Evolutionary conservation across 2,888 invertebrate species (phyloP).

Genomic region (Eupithecia tripunctaria): DNA sequence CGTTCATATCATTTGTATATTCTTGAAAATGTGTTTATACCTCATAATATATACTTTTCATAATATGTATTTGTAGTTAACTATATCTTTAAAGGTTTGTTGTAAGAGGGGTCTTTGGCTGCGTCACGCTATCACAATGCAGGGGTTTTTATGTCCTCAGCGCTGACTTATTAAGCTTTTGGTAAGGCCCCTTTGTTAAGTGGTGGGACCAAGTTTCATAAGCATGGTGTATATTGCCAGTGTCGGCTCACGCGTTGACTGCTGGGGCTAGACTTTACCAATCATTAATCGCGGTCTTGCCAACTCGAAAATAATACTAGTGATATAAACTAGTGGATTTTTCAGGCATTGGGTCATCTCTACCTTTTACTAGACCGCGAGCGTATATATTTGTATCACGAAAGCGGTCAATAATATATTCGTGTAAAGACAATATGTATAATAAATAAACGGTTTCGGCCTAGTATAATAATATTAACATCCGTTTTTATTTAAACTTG

Average conservation of each 20-base stretch:
- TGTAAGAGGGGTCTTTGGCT: constrained; percentile 39
- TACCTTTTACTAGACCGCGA: constrained; percentile 8
- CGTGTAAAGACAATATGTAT: constrained; percentile 61
- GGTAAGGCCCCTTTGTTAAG: constrained; percentile 63
- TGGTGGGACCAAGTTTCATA: constrained; percentile 76
- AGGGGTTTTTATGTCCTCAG: constrained; percentile 19
- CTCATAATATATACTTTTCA: constrained; percentile 23
- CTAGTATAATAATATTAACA: constrained; percentile 32
- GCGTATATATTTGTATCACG: constrained; percentile 22
- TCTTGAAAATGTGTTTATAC: constrained; percentile 34
- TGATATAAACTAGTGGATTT: neutral
- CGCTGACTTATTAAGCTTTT: constrained; percentile 36
- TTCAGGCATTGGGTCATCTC: neutral
- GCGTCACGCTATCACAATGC: constrained; percentile 23
- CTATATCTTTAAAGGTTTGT: constrained; percentile 41
- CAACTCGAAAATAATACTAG: neutral
- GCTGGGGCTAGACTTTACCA: constrained; percentile 30
- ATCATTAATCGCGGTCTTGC: constrained; percentile 6
- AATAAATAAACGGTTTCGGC: constrained; percentile 51
- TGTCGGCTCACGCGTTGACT: constrained; percentile 50
- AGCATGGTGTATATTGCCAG: constrained; percentile 51
- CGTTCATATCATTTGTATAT: constrained; percentile 41
- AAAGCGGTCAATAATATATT: constrained; percentile 47
- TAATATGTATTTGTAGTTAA: constrained; percentile 31
- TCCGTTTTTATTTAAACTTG: constrained; percentile 19